A percentile compares a stretch with the other conserved stretches of the same genome.
These are phyloP conservation scores for Adoxophyes honmai DNA, from an alignment of 1,140 invertebrate genomes.

Conservation along the genomic window DNA sequence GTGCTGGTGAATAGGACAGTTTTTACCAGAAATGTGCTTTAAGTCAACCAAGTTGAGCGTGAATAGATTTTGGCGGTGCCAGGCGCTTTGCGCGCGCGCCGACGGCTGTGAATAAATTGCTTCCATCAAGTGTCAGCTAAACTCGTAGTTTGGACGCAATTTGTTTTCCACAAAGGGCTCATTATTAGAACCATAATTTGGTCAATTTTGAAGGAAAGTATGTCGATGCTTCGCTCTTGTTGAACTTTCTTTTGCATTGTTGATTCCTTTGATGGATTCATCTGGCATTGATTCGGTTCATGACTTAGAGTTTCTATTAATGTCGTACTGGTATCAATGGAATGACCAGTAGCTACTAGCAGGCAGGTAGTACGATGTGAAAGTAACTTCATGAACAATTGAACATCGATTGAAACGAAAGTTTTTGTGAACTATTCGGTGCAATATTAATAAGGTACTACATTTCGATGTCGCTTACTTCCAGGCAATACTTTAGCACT, in stretches of 20 bases:
- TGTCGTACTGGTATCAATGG: too few relatives aligned
- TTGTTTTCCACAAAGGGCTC: slow-evolving; percentile 33
- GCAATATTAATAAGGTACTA: too few relatives aligned
- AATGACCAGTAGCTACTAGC: too few relatives aligned
- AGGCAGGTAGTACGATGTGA: too few relatives aligned
- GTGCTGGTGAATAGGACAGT: neutral
- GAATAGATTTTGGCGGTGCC: neutral
- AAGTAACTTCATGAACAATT: too few relatives aligned
- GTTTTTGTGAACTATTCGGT: too few relatives aligned
- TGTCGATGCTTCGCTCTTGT: slow-evolving; percentile 18
- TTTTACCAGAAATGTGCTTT: slow-evolving; percentile 8
- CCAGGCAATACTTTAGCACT: too few relatives aligned
- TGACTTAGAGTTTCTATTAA: neutral
- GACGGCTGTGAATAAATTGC: slow-evolving; percentile 31
- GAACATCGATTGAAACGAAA: too few relatives aligned
- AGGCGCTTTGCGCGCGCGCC: slow-evolving; percentile 14
- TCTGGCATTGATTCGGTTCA: neutral
- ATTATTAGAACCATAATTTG: slow-evolving; percentile 30
- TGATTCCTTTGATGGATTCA: slow-evolving; percentile 4
- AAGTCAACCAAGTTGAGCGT: neutral
- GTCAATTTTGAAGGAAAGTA: slow-evolving; percentile 30
- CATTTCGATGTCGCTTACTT: too few relatives aligned
- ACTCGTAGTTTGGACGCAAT: slow-evolving; percentile 29
- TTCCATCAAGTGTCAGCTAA: slow-evolving; percentile 30
- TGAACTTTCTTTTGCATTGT: slow-evolving; percentile 20